Evolutionary conservation across 37 sponge, comb jelly and placozoan species (phyloP).

Genomic region (Ephydatia muelleri): DNA sequence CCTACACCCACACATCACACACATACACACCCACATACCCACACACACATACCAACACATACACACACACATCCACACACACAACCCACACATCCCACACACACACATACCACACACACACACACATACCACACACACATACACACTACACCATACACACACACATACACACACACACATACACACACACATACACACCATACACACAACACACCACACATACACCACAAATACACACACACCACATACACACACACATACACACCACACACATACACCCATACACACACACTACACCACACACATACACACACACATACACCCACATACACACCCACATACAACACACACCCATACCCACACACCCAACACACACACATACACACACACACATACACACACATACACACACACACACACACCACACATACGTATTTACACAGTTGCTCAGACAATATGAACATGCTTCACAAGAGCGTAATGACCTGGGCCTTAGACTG

Average conservation of each 20-base stretch:
- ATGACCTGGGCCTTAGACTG: constrained; percentile 92
- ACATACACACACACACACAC: neutral
- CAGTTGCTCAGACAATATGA: constrained; percentile 87
- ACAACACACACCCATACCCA: neutral
- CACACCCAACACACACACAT: neutral
- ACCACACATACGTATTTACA: too few relatives aligned
- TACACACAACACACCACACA: too few relatives aligned
- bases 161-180: neutral
- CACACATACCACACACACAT: too few relatives aligned
- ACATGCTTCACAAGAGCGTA: constrained; percentile 87
- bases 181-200: neutral
- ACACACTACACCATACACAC: too few relatives aligned
- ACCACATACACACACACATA: neutral
- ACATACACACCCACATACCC: neutral
- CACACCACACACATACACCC: neutral
- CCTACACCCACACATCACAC: neutral
- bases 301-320: too few relatives aligned
- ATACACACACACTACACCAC: too few relatives aligned
- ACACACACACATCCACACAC: neutral
- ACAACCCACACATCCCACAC: too few relatives aligned
- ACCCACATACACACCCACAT: neutral
- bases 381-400: neutral
- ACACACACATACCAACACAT: neutral
- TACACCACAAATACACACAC: neutral
- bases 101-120: neutral